phyloP scores from a whole-genome alignment of 64 coral and sea anemone species.

The Montipora cactus region DNA sequence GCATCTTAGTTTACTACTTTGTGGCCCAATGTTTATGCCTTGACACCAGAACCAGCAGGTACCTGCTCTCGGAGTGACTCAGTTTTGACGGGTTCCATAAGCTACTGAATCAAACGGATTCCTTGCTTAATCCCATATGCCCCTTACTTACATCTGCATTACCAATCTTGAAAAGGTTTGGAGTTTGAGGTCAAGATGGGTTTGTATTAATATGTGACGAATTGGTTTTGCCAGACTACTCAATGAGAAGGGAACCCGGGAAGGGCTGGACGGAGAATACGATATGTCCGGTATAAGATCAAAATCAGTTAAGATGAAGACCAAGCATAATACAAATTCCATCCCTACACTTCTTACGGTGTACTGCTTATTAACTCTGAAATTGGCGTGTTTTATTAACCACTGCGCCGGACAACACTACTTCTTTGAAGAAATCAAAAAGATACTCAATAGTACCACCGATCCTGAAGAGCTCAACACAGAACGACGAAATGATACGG shows the following conservation, averaged over 20 bases:
- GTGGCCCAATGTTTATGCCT: neutral
- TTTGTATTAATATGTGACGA: neutral
- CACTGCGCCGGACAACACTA: neutral
- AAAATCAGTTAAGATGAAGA: neutral
- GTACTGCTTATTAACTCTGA: neutral
- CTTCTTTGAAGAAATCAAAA: constrained; percentile 38
- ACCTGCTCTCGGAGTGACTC: neutral
- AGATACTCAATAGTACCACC: neutral
- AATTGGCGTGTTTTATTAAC: neutral
- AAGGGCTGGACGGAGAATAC: neutral
- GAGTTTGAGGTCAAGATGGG: neutral
- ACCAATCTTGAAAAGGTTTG: neutral
- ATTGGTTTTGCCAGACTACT: neutral
- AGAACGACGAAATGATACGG: neutral
- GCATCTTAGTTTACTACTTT: neutral
- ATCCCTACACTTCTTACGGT: neutral
- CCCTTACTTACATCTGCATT: neutral
- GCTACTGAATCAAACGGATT: neutral
- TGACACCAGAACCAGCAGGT: neutral
- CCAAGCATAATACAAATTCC: neutral
- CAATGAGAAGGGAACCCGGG: neutral
- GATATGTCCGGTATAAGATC: neutral
- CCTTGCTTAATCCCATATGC: neutral
- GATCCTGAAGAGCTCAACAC: neutral
- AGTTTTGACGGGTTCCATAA: neutral